These are phyloP conservation scores for Ligdia adustata DNA, from an alignment of 2,888 invertebrate species.

Conservation along the genomic window DNA sequence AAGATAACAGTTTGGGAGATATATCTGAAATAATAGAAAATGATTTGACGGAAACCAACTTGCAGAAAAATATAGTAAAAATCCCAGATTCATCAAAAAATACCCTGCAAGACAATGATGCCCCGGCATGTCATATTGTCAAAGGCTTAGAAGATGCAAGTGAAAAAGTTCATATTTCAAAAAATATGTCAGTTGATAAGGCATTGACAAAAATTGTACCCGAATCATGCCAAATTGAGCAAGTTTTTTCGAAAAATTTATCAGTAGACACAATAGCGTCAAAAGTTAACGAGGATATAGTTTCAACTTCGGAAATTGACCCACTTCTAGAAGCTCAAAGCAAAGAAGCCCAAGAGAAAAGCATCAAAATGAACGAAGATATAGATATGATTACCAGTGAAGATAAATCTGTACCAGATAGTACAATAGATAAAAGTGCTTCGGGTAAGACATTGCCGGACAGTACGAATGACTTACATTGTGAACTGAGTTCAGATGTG, in stretches of 20 bases:
- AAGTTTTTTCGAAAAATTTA: too few species aligned
- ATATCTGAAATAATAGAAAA: conserved; percentile 44
- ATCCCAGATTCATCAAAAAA: background rate
- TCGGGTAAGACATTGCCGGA: conserved; percentile 47
- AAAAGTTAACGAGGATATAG: conserved; percentile 47
- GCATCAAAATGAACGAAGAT: conserved; percentile 19
- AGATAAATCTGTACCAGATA: conserved; percentile 60
- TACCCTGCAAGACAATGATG: background rate
- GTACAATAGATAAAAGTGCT: conserved; percentile 56
- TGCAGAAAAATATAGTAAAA: too few species aligned
- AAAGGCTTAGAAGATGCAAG: background rate
- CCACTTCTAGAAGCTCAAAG: too few species aligned
- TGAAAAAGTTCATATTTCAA: background rate
- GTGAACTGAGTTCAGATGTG: conserved; percentile 55
- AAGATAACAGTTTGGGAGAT: conserved; percentile 39
- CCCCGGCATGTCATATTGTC: background rate
- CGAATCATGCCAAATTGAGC: too few species aligned
- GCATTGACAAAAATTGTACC: too few species aligned
- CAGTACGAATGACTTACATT: conserved; percentile 58
- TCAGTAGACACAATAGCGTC: background rate
- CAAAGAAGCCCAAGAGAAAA: background rate
- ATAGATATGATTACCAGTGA: conserved; percentile 20
- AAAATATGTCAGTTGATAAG: background rate
- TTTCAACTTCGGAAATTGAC: conserved; percentile 56
- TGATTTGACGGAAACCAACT: conserved; percentile 35